Percentiles rank a stretch among this genome's conserved stretches.
Evolutionary conservation across 2,113 vertebrate species (phyloP).

Genomic region (Psittacara wagleri): DNA sequence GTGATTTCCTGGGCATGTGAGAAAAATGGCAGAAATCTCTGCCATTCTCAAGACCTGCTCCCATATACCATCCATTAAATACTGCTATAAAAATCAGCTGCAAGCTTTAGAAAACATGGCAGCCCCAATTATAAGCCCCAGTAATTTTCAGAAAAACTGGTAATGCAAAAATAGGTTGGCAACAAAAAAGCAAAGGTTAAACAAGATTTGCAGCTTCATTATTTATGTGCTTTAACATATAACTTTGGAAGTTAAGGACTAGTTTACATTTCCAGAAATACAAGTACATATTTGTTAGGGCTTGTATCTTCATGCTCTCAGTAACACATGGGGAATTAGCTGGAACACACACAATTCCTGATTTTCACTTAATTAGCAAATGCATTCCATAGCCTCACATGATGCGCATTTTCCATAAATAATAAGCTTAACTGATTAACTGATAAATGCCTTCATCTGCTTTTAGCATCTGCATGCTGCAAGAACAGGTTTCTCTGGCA

Average conservation of each 20-base stretch:
- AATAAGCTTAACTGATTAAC: constrained; percentile 32
- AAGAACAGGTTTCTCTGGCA: constrained; percentile 13
- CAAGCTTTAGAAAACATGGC: not conserved
- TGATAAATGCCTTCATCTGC: constrained; percentile 50
- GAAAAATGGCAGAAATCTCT: not conserved
- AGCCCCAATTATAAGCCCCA: not conserved
- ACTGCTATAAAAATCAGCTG: not conserved
- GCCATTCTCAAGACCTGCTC: not conserved
- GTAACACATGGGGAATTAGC: not conserved
- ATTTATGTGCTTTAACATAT: not conserved
- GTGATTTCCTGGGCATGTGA: not conserved
- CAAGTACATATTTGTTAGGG: not conserved
- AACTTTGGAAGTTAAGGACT: not conserved
- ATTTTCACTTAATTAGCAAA: constrained; percentile 53
- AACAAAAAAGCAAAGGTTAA: not conserved
- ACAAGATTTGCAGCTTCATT: not conserved
- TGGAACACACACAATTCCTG: not conserved
- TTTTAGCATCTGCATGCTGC: constrained; percentile 39
- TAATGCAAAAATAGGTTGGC: not conserved
- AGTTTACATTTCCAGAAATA: not conserved
- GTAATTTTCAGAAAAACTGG: not conserved
- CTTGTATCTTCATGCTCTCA: not conserved
- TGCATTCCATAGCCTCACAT: not conserved
- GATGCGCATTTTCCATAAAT: constrained; percentile 46
- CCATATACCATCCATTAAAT: not conserved